A percentile compares a stretch with the other conserved stretches of the same genome.
phyloP scores from a whole-genome alignment of 2,888 invertebrate species.

The Temnothorax rugatulus region DNA sequence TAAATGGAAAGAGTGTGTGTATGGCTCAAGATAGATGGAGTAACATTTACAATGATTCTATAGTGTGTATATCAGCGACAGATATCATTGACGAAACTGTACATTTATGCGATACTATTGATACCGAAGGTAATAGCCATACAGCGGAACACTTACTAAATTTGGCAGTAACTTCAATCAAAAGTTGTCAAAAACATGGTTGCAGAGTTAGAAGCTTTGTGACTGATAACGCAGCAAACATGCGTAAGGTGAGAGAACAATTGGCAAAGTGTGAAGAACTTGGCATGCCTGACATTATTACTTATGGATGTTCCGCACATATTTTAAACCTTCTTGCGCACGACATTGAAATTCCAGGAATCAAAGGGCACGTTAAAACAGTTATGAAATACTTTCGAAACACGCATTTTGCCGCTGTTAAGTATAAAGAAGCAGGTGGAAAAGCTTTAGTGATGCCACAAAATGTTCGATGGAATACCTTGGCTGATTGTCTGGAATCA shows the following conservation, averaged over 20 bases:
- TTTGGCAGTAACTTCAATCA: slow-evolving; percentile 20
- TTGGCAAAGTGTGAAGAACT: slow-evolving; percentile 10
- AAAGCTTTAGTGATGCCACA: slow-evolving; percentile 22
- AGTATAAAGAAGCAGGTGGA: slow-evolving; percentile 26
- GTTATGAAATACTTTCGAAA: slow-evolving; percentile 44
- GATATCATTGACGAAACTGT: slow-evolving; percentile 27
- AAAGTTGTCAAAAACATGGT: slow-evolving; percentile 21
- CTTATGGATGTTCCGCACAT: slow-evolving; percentile 31
- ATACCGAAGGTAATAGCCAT: slow-evolving; percentile 27
- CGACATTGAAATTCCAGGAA: slow-evolving; percentile 28
- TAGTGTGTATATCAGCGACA: slow-evolving; percentile 14
- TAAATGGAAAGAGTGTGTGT: slow-evolving; percentile 23
- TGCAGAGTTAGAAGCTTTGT: slow-evolving; percentile 22
- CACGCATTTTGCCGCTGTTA: slow-evolving; percentile 21
- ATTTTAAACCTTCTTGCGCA: slow-evolving; percentile 34
- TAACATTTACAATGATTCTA: slow-evolving; percentile 16
- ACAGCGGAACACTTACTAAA: not conserved
- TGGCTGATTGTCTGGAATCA: slow-evolving; percentile 25
- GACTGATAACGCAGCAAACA: slow-evolving; percentile 29
- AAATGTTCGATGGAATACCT: slow-evolving; percentile 31
- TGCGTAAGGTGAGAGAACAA: slow-evolving; percentile 33
- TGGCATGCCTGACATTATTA: slow-evolving; percentile 32
- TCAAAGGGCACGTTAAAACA: slow-evolving; percentile 1
- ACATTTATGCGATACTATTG: slow-evolving; percentile 25
- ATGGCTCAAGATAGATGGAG: slow-evolving; percentile 30